Conservation (phyloP, 53 echinoderm and acorn worm species). For the Holothuria scabra region DNA sequence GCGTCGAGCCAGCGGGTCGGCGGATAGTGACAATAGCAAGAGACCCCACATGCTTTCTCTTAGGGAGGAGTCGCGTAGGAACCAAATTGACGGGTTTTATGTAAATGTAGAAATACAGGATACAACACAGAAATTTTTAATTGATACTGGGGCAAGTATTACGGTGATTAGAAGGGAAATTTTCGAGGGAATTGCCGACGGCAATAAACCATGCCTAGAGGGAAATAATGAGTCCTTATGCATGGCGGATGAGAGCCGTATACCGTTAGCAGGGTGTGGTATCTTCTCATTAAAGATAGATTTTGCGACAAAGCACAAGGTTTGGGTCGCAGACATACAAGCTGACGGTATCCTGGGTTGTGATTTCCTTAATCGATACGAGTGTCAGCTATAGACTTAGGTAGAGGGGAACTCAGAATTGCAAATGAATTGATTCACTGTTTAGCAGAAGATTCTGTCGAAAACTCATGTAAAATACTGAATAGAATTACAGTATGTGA, state of each 20-base stretch:
- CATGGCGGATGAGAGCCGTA: slow-evolving; percentile 4
- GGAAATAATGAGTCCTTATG: not conserved
- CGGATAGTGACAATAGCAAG: not conserved
- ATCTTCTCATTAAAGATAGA: slow-evolving; percentile 24
- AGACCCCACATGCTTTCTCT: not conserved
- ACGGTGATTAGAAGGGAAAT: not conserved
- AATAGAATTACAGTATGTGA: slow-evolving; percentile 5
- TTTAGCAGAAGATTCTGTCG: not conserved
- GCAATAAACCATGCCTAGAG: not conserved
- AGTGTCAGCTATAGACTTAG: not conserved
- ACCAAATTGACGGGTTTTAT: not conserved
- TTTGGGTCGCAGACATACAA: slow-evolving; percentile 8
- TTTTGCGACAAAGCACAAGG: not conserved
- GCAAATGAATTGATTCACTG: not conserved
- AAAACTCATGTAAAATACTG: not conserved
- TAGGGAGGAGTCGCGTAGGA: not conserved
- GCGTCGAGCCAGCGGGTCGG: not conserved
- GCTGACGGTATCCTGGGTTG: slow-evolving; percentile 6
- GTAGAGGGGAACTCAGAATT: not conserved
- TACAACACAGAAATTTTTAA: not conserved
- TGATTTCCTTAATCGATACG: not conserved
- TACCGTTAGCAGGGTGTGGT: slow-evolving; percentile 22
- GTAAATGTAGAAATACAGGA: not conserved
- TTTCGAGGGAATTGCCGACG: not conserved
- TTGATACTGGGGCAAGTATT: slow-evolving; percentile 30